Base-by-base conservation (phyloP, 2,888 invertebrate species). In the Caenorhabditis parvicauda region DNA sequence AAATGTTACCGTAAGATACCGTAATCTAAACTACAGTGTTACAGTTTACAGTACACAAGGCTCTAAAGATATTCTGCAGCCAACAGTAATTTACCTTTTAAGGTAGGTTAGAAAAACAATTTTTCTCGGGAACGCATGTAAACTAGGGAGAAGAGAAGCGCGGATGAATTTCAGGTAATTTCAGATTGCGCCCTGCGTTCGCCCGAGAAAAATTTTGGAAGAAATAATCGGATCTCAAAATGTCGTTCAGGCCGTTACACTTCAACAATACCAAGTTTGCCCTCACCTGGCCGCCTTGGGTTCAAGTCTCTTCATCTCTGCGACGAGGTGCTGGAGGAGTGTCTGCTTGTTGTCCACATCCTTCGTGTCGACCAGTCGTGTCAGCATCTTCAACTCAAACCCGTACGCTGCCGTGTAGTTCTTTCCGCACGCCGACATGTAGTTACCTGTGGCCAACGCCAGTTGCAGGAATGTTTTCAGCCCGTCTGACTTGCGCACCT, bases 351-450 rank as follows among this genome's bases (percentile, higher is more conserved):
- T 93, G 76, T 95, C 91, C 39, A 89, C 85, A 80, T 94, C 91
- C 84, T 96, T 96, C 2, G 85, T 86, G 63, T 83, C 83, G 24
- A 78, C 74, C 49, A 86, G 73, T 84, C 85, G 95, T 0, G 94
- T 90, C 9, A 98, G 86, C 81, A 90, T 95, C 81, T 89, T 92
- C 75, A 98, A 91, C 83, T 98, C 95, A 82, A 96, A 98, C 1
- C 93, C 98, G 76, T 90, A 90, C 0, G 94, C 92, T 67, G 90
- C 90, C 48, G 70, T 64, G 56, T 67, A 67, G 41, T 56, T 59
- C 1, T 90, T 93, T 81, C 94, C 93, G 77, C 89, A 89, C 6
- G 92, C 91, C 0, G 94, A 94, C 90, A 98, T 91, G 79, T 91
- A 93, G 83, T 98, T 98, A 3, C 96, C 96, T 22, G 95, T 85